Conservation (phyloP, 2,888 invertebrate genomes). For the Romanomermis culicivorax region DNA sequence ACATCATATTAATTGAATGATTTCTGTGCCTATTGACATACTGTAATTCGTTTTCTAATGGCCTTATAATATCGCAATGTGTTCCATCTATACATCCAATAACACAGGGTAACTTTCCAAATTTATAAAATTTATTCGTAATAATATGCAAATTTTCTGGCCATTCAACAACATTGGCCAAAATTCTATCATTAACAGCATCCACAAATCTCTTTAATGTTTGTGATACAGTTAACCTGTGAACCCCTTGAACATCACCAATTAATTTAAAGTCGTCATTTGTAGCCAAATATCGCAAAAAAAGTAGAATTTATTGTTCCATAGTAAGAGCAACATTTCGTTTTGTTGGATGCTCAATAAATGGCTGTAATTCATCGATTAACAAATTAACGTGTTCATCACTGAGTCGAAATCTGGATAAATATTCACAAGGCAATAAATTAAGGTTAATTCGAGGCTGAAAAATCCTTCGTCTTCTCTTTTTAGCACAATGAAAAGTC, state of each 20-base stretch:
- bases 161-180: background rate
- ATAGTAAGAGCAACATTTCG: background rate
- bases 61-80: constrained; percentile 1
- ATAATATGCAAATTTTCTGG: background rate
- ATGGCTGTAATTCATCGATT: background rate
- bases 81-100: constrained; percentile 6
- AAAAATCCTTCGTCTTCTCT: background rate
- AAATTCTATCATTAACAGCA: background rate
- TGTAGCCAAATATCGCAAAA: constrained; percentile 5
- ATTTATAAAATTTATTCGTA: background rate
- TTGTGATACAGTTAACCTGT: constrained; percentile 2
- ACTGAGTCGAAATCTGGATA: background rate
- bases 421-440: background rate
- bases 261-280: background rate
- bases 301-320: background rate
- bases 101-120: background rate
- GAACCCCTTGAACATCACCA: constrained; percentile 3
- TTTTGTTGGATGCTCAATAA: background rate
- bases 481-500: background rate
- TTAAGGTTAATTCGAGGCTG: constrained; percentile 5
- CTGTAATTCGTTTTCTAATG: background rate
- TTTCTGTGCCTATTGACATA: constrained; percentile 1
- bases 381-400: constrained; percentile 3
- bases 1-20: constrained; percentile 5
- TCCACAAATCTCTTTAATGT: constrained; percentile 1